Evolutionary conservation across 2,888 invertebrate genomes (phyloP), one percentile per base, ranked within the genome.

Genomic region (Plagodis dolabraria): DNA sequence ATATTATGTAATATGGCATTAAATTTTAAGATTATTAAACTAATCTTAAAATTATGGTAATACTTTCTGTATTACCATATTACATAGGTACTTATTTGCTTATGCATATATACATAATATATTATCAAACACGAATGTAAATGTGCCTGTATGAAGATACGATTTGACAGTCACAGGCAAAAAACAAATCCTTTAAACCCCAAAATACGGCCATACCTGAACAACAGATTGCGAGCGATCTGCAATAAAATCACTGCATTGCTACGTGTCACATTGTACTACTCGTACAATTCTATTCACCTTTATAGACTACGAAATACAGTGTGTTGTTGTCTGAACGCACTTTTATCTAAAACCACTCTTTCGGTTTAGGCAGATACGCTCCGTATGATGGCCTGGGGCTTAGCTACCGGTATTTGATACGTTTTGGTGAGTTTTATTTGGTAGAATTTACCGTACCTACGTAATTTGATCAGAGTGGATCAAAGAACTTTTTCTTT

Each of bases 271-370:
- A 51, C n/a, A 40, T 10, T 40, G 8, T 7, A 36, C 8, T 7
- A 4, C 7, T 36, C 8, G 1, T 7, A 36, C 47, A 22, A 6
- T 22, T 43, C 12, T 47, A 12, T 42, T 46, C 11, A 49, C 36
- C 58, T 50, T 51, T 64, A 61, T 34, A 38, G 5, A 33, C 7
- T 33, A 34, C 12, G 7, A 12, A 42, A 53, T 64, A 66, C 33
- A 54, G 66, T 60, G n/a, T 46, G 46, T 46, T 57, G 33, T 52
- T 7, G 36, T 55, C 45, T 59, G 63, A 50, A 49, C 47, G 60
- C 63, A 61, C 60, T 60, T 68, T 68, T 69, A 59, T 71, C 72
- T 67, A 73, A 69, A 61, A 57, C 69, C 53, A 22, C 22, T 22
- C 22, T 22, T 22, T 22, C 22, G 22, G 22, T 22, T 63, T 66